A percentile compares a stretch with the other conserved stretches of the same genome.
phyloP scores from a whole-genome alignment of 2,888 invertebrate genomes.

The Yponomeuta sedellus region DNA sequence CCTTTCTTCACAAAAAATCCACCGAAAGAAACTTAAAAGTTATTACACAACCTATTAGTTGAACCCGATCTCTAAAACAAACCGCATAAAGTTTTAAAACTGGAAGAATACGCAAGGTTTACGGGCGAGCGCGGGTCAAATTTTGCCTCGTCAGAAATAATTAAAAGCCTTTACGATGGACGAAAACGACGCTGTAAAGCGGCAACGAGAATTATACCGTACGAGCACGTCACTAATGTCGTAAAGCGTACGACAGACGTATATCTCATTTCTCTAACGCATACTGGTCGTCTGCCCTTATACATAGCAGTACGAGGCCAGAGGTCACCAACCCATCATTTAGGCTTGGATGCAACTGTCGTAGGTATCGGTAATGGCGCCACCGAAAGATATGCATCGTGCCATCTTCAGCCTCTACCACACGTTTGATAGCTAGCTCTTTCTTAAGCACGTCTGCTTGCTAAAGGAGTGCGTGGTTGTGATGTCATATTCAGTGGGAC shows the following conservation, averaged over 20 bases:
- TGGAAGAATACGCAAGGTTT: constrained; percentile 47
- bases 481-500: neutral
- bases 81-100: constrained; percentile 42
- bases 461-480: neutral
- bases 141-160: constrained; percentile 58
- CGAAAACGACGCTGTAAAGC: constrained; percentile 65
- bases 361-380: neutral
- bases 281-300: neutral
- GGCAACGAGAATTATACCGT: constrained; percentile 48
- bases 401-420: neutral
- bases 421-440: neutral
- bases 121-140: constrained; percentile 37
- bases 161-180: constrained; percentile 64
- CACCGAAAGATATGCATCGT: neutral
- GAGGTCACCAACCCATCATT: neutral
- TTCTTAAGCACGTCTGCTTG: neutral
- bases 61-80: constrained; percentile 35
- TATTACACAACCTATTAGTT: neutral
- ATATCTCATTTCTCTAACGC: constrained; percentile 1
- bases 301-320: neutral
- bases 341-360: neutral
- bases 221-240: constrained; percentile 45
- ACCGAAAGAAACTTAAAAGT: neutral
- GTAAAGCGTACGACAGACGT: constrained; percentile 40
- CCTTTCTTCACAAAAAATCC: neutral